These are phyloP conservation scores for Carettochelys insculpta DNA, from an alignment of 2,113 vertebrate genomes.

Conservation along the genomic window DNA sequence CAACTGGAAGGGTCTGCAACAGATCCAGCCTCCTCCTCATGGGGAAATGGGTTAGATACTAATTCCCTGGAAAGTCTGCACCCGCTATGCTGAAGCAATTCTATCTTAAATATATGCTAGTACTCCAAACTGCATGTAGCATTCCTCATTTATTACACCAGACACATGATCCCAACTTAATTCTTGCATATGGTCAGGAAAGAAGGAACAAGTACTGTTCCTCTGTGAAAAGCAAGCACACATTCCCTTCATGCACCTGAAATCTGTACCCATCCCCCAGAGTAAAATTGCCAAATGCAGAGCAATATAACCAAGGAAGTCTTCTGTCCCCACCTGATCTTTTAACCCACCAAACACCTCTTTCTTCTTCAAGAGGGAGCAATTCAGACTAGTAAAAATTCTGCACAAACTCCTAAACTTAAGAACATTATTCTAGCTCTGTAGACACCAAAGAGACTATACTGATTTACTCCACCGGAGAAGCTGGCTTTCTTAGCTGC, in stretches of 20 bases:
- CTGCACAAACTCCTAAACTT: neutral
- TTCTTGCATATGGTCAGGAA: neutral
- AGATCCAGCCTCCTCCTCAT: neutral
- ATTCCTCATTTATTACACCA: neutral
- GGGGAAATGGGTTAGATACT: neutral
- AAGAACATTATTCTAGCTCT: neutral
- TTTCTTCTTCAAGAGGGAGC: neutral
- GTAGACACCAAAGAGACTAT: neutral
- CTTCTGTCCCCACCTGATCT: neutral
- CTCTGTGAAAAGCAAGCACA: neutral
- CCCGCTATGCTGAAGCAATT: neutral
- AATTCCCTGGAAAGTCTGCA: fast-evolving
- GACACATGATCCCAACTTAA: neutral
- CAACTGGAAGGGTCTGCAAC: neutral
- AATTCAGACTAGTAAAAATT: neutral
- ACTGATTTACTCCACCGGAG: neutral
- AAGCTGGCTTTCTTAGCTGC: neutral
- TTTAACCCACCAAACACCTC: neutral
- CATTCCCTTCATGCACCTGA: neutral
- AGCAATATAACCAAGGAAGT: neutral
- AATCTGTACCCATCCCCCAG: neutral
- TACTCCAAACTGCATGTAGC: neutral
- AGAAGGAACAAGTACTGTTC: neutral
- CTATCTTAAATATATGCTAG: fast-evolving
- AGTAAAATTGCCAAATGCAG: neutral